phyloP scores from a whole-genome alignment of 2,888 invertebrate species.

The Caenorhabditis macrosperma region DNA sequence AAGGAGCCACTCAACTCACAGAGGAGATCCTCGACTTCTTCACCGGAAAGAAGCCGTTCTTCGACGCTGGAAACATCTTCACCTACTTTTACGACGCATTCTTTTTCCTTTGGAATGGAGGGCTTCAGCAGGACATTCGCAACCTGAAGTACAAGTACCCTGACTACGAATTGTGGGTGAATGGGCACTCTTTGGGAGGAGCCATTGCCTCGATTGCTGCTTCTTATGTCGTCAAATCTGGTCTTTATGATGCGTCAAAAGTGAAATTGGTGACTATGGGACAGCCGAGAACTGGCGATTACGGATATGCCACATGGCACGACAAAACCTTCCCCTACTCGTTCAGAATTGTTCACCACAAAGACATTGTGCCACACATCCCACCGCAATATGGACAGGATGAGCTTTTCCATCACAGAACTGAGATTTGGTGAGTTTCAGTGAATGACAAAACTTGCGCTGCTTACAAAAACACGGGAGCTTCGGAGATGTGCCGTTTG shows the following conservation, averaged over 20 bases:
- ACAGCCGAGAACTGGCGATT: conserved; percentile 69
- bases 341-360: conserved; percentile 63
- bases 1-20: conserved; percentile 52
- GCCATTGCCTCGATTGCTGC: conserved; percentile 68
- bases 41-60: conserved; percentile 49
- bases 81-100: conserved; percentile 67
- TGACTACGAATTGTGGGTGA: conserved; percentile 63
- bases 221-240: conserved; percentile 55
- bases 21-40: conserved; percentile 56
- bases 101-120: conserved; percentile 61
- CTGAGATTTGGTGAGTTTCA: conserved; percentile 57
- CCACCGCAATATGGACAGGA: conserved; percentile 59
- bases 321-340: conserved; percentile 61
- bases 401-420: conserved; percentile 63
- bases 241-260: conserved; percentile 33
- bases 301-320: conserved; percentile 61
- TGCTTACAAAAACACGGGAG: no score
- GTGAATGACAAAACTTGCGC: no score
- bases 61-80: conserved; percentile 58
- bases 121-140: conserved; percentile 49
- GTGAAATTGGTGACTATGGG: conserved; percentile 69
- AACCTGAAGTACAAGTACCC: conserved; percentile 53
- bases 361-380: conserved; percentile 65
- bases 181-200: conserved; percentile 66
- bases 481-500: no score